Percentiles rank a stretch among this genome's conserved stretches.
phyloP scores from a whole-genome alignment of 2,888 invertebrate species.

The Hirudinaria manillensis region DNA sequence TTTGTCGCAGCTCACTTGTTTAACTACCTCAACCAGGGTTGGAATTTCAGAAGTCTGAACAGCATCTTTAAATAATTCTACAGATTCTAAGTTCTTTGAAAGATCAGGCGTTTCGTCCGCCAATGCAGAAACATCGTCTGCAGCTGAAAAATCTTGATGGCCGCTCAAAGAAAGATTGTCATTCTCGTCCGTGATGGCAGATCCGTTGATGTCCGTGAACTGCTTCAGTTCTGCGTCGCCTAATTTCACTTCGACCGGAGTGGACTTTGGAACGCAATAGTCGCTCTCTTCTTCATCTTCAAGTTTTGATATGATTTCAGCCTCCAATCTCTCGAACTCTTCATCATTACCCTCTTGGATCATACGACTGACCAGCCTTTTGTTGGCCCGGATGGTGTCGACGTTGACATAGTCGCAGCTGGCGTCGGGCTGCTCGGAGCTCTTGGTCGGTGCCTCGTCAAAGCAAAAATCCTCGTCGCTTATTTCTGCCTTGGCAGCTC shows the following conservation, averaged over 20 bases:
- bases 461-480: slow-evolving; percentile 28
- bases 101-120: not conserved
- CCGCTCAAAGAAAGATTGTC: not conserved
- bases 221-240: not conserved
- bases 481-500: slow-evolving; percentile 8
- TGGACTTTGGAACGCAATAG: slow-evolving; percentile 10
- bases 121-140: not conserved
- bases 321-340: slow-evolving; percentile 11
- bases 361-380: not conserved
- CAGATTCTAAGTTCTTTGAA: not conserved
- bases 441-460: not conserved
- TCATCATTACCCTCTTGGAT: slow-evolving; percentile 7
- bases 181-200: not conserved
- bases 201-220: not conserved
- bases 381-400: slow-evolving; percentile 5
- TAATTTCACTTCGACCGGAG: not conserved
- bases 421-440: not conserved
- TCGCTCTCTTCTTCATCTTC: slow-evolving; percentile 4
- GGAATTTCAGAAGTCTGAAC: not conserved
- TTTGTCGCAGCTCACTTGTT: not conserved
- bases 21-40: not conserved
- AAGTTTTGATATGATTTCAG: slow-evolving; percentile 16
- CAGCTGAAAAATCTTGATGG: not conserved
- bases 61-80: not conserved
- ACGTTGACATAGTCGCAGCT: slow-evolving; percentile 16